These are phyloP conservation scores for Oxystoma pomonae DNA, from an alignment of 2,888 invertebrate genomes.

Conservation along the genomic window DNA sequence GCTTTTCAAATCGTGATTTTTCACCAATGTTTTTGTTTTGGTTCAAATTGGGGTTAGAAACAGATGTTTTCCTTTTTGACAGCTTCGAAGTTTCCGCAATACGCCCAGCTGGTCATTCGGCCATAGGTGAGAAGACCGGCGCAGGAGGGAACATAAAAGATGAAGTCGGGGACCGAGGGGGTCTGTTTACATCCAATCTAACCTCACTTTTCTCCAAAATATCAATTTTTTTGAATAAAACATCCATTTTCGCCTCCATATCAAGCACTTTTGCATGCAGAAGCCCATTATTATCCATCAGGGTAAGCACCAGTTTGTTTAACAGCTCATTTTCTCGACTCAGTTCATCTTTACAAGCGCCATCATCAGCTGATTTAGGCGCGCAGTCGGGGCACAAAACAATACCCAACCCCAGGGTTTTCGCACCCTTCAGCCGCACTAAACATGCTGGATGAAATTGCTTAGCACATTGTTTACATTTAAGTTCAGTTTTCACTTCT, in stretches of 20 bases:
- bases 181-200: neutral
- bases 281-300: neutral
- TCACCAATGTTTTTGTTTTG: neutral
- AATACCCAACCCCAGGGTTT: neutral
- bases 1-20: neutral
- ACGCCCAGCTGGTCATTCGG: neutral
- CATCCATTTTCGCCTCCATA: neutral
- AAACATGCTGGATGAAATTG: neutral
- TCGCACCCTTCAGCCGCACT: neutral
- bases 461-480: neutral
- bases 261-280: neutral
- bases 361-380: neutral
- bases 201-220: neutral
- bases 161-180: neutral
- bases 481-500: neutral
- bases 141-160: neutral
- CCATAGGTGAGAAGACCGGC: neutral
- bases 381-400: neutral
- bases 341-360: neutral
- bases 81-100: neutral
- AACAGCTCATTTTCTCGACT: neutral
- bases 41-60: neutral
- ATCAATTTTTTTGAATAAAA: neutral
- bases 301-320: neutral
- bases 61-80: neutral